Conservation (phyloP, 2,113 vertebrate genomes). For the Poeciliopsis occidentalis region DNA sequence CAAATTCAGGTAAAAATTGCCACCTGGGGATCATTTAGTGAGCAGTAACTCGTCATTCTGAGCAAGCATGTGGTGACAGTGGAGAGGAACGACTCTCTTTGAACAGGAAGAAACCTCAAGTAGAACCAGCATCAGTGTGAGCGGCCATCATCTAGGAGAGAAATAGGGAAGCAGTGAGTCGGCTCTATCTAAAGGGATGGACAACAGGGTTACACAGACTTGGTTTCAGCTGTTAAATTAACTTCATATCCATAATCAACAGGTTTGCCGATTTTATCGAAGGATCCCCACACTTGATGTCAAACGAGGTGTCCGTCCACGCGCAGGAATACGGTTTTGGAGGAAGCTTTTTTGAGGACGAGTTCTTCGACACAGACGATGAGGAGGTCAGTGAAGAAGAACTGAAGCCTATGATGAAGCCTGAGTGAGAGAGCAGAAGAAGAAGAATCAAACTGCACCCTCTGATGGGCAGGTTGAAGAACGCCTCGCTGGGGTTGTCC, state of each 20-base stretch:
- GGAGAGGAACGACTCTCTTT: too few relatives aligned
- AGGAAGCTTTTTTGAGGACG: slow-evolving; percentile 81
- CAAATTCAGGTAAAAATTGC: too few relatives aligned
- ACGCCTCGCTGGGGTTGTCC: neutral
- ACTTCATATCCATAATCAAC: slow-evolving; percentile 13
- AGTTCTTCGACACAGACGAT: slow-evolving; percentile 84
- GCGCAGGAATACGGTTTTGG: slow-evolving; percentile 88
- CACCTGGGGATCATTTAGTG: too few relatives aligned
- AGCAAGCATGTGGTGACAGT: too few relatives aligned
- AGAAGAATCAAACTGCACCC: neutral
- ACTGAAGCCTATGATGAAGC: slow-evolving; percentile 19
- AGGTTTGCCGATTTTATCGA: slow-evolving; percentile 96
- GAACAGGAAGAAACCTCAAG: too few relatives aligned
- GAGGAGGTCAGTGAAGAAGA: slow-evolving; percentile 54
- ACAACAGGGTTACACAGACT: too few relatives aligned
- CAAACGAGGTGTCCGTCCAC: slow-evolving; percentile 86
- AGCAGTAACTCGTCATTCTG: too few relatives aligned
- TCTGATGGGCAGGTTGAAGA: slow-evolving; percentile 17
- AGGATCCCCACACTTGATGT: slow-evolving; percentile 87
- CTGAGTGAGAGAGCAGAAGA: slow-evolving; percentile 20
- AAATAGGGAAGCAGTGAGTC: too few relatives aligned
- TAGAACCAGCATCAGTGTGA: too few relatives aligned
- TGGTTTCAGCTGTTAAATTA: neutral
- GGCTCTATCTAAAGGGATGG: too few relatives aligned
- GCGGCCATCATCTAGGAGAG: too few relatives aligned